Percentiles rank a stretch among this genome's conserved stretches.
Evolutionary conservation across 2,797 vertebrate species (phyloP).

Genomic region (Rhabdophis nuchalis): DNA sequence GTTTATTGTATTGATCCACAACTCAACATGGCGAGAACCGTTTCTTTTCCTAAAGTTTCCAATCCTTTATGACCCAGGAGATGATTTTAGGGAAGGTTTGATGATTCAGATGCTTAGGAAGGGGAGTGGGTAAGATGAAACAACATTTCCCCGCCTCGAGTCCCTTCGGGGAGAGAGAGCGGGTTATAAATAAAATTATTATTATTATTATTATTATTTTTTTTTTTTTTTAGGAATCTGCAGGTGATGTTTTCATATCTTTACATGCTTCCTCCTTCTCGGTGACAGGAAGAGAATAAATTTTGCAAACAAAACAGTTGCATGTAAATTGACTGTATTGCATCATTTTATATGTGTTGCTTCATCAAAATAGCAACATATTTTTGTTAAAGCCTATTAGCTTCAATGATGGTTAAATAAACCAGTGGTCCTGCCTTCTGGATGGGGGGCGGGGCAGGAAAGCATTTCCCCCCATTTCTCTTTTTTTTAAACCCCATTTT

Average conservation of each 20-base stretch:
- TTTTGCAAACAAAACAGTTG: neutral
- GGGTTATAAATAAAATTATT: no score
- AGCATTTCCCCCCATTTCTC: neutral
- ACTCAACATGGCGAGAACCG: neutral
- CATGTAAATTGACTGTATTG: neutral
- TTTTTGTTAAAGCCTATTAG: neutral
- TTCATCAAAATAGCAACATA: neutral
- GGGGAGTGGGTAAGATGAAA: no score
- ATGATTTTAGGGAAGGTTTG: neutral
- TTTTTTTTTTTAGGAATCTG: neutral
- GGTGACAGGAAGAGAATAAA: neutral
- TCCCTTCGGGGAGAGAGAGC: no score
- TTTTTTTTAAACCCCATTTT: neutral
- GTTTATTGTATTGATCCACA: neutral
- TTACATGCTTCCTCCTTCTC: neutral
- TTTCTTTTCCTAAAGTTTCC: neutral
- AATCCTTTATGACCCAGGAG: neutral
- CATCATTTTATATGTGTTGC: neutral
- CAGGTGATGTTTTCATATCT: neutral
- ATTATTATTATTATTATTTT: no score
- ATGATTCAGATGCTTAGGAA: neutral
- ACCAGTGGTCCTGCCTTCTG: neutral
- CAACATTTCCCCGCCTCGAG: no score
- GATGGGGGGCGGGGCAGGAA: neutral
- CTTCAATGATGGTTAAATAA: neutral